A percentile compares a stretch with the other conserved stretches of the same genome.
Conservation (phyloP, 2,888 invertebrate species). For the Caenorhabditis sp. region DNA sequence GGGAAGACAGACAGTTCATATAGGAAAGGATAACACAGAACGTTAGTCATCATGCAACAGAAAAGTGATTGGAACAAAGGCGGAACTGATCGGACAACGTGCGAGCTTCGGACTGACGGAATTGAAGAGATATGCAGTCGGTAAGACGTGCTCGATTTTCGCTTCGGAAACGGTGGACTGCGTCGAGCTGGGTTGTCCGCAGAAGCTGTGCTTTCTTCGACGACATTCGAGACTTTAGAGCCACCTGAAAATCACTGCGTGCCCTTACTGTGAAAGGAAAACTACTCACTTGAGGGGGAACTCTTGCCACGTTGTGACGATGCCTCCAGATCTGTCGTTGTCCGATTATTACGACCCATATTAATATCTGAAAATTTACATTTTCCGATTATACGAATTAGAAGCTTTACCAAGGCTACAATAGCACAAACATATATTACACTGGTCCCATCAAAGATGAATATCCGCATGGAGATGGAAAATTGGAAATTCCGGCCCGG, state of each 20-base stretch:
- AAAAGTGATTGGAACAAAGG: too few species aligned
- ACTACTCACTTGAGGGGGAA: conserved; percentile 66
- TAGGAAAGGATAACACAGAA: too few species aligned
- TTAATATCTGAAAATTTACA: conserved; percentile 66
- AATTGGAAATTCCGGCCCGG: background rate
- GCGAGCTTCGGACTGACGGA: conserved; percentile 66
- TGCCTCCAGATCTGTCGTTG: conserved; percentile 74
- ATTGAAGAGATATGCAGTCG: conserved; percentile 72
- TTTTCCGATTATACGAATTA: too few species aligned
- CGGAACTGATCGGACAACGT: conserved; percentile 31
- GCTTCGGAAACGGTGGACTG: conserved; percentile 57
- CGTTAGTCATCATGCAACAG: too few species aligned
- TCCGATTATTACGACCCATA: conserved; percentile 62
- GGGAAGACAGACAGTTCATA: background rate
- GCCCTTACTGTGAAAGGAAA: too few species aligned
- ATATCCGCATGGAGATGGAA: conserved; percentile 17
- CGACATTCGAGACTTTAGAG: conserved; percentile 38
- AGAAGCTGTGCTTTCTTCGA: conserved; percentile 30
- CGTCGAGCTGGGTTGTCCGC: conserved; percentile 56
- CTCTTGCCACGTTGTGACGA: conserved; percentile 71
- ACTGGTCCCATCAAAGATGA: conserved; percentile 64
- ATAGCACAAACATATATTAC: conserved; percentile 57
- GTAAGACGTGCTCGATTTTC: conserved; percentile 74
- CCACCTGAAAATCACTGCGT: conserved; percentile 30
- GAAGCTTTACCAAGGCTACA: conserved; percentile 41